Conservation (phyloP, 64 coral and sea anemone species). For the Stichodactyla helianthus region DNA sequence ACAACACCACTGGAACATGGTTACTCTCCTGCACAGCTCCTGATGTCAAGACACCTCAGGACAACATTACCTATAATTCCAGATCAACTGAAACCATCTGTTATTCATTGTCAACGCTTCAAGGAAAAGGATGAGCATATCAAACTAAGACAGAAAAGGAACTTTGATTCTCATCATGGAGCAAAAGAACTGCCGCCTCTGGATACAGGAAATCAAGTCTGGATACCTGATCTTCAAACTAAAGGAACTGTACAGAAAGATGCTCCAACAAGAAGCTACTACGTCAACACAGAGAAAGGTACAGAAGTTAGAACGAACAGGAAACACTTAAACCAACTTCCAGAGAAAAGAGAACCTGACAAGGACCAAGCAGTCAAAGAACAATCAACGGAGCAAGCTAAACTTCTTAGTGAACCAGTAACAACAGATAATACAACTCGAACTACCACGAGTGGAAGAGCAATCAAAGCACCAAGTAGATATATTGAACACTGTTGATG, state of each 20-base stretch:
- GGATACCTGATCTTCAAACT: slow-evolving; percentile 7
- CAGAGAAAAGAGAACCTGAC: slow-evolving; percentile 36
- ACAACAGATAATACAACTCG: too few species aligned
- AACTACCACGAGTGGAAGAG: too few species aligned
- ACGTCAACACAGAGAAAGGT: slow-evolving; percentile 41
- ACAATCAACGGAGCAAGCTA: too few species aligned
- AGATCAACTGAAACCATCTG: too few species aligned
- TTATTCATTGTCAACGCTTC: too few species aligned
- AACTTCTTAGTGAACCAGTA: too few species aligned
- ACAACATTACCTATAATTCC: too few species aligned
- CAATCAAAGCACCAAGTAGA: too few species aligned
- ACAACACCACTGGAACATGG: too few species aligned
- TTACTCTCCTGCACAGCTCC: too few species aligned
- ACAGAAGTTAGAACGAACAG: slow-evolving; percentile 43
- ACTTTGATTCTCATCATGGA: slow-evolving; percentile 7
- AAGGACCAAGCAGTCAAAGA: not conserved
- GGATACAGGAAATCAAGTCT: slow-evolving; percentile 9
- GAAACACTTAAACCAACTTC: slow-evolving; percentile 38
- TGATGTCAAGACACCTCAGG: too few species aligned
- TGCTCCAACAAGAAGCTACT: slow-evolving; percentile 39
- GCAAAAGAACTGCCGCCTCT: not conserved
- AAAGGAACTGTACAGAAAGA: slow-evolving; percentile 46
- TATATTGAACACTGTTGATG: too few species aligned
- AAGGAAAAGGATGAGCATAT: not conserved
- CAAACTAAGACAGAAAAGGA: slow-evolving; percentile 15